Evolutionary conservation across 2,113 vertebrate genomes (phyloP), one percentile per base, ranked within the genome.

Genomic region (Zootoca vivipara): DNA sequence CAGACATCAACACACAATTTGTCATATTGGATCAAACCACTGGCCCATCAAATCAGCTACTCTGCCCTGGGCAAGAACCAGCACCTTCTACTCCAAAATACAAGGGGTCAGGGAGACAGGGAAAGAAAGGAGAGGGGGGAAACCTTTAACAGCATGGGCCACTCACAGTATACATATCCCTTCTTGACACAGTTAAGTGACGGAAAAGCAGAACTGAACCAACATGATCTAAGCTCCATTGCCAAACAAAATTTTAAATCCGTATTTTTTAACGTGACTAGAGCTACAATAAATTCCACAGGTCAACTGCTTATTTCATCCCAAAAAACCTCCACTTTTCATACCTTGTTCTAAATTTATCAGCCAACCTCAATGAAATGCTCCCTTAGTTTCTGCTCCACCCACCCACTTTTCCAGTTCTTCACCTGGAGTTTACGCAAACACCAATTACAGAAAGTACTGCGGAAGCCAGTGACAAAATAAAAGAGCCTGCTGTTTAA

Each of bases 51-150:
- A 46, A 67, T 67, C 78, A 40, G 62, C 85, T 82, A 56, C 78
- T 56, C 74, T 67, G 72, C 42, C 56, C 42, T 24, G 82, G 62
- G 89, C 88, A 91, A 72, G 4, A 62, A 64, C 56, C 10, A n/a
- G 30, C 82, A 33, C 70, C 56, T 89, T 67, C 72, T 85, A 30
- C 75, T 84, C 89, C 64, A 85, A 65, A 87, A 87, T 9, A 56
- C 4, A 16, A 38, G 8, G 9, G 3, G 18, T 62, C 18, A 62
- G 58, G n/a, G 15, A 52, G 10, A 9, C 5, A 28, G 12, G 26
- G 1, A 22, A 46, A 73, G 38, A 65, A 7, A 7, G 74, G 64
- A 38, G 65, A 52, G 52, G 4, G 72, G 52, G 67, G 4, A 62
- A 64, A 28, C 15, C 6, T 80, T 87, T 58, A 40, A 67, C 16